A percentile compares a stretch with the other conserved stretches of the same genome.
Conservation (phyloP, 2,113 vertebrate species). For the Choloepus hoffmanni region DNA sequence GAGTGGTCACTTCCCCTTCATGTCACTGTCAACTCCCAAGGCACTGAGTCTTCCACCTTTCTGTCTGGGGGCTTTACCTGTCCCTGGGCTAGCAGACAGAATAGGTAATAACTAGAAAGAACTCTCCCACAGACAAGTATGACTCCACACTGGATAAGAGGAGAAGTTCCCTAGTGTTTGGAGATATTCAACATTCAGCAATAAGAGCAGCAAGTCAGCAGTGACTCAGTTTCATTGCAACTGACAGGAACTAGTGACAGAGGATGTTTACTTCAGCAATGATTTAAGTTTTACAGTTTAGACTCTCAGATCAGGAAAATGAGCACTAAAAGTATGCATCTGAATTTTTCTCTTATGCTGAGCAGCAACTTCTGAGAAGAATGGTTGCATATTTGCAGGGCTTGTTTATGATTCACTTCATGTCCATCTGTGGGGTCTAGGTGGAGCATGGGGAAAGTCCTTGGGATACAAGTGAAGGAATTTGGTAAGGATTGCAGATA, state of each 20-base stretch:
- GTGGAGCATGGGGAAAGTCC: neutral
- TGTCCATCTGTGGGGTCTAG: neutral
- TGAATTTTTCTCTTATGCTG: neutral
- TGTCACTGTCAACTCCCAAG: neutral
- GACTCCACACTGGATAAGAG: neutral
- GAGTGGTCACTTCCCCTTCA: neutral
- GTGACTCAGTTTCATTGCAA: neutral
- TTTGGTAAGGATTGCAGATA: slow-evolving; percentile 18
- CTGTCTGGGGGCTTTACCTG: neutral
- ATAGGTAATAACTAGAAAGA: neutral
- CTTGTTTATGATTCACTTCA: neutral
- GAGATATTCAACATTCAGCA: neutral
- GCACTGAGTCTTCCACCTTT: neutral
- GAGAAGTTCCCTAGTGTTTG: neutral
- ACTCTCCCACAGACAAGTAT: neutral
- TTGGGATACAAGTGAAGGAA: neutral
- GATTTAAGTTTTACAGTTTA: neutral
- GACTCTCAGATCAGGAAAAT: neutral
- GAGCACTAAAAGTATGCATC: neutral
- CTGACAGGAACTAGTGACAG: neutral
- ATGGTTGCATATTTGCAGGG: neutral
- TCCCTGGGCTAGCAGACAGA: neutral
- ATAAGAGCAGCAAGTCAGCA: neutral
- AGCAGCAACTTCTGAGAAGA: neutral
- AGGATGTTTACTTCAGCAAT: neutral